Conservation (phyloP, 2,797 vertebrate species). For the Epinephelus coioides region DNA sequence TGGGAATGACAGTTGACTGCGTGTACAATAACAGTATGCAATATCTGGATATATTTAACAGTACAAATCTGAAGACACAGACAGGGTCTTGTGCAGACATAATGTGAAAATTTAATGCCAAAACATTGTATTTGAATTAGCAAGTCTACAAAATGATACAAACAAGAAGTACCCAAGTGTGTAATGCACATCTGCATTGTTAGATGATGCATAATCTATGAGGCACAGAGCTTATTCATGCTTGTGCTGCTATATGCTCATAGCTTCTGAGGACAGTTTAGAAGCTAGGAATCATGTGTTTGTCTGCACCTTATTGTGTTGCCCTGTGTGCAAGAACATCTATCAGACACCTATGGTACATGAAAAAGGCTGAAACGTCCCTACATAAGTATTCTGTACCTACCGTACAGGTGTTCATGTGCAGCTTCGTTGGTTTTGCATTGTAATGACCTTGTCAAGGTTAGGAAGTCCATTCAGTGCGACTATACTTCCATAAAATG, state of each 20-base stretch:
- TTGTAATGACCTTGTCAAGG: conserved; percentile 65
- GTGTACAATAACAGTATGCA: background rate
- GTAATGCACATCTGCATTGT: background rate
- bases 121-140: background rate
- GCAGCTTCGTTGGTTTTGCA: conserved; percentile 29
- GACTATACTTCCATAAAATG: conserved; percentile 30
- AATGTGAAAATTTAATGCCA: background rate
- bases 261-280: background rate
- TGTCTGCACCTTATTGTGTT: background rate
- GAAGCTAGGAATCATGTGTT: background rate
- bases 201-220: background rate
- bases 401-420: conserved; percentile 42
- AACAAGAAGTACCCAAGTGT: background rate
- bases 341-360: too few species aligned
- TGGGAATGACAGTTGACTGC: background rate
- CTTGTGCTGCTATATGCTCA: background rate
- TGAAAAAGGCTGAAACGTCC: background rate
- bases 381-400: conserved; percentile 3
- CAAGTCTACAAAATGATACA: background rate
- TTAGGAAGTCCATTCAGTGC: conserved; percentile 51
- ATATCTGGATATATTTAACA: background rate
- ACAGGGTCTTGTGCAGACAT: background rate
- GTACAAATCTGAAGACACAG: background rate
- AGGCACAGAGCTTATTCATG: background rate
- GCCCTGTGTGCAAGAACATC: background rate